Base-by-base conservation (phyloP, 2,797 vertebrate species). In the Tauraco hartlaubi region DNA sequence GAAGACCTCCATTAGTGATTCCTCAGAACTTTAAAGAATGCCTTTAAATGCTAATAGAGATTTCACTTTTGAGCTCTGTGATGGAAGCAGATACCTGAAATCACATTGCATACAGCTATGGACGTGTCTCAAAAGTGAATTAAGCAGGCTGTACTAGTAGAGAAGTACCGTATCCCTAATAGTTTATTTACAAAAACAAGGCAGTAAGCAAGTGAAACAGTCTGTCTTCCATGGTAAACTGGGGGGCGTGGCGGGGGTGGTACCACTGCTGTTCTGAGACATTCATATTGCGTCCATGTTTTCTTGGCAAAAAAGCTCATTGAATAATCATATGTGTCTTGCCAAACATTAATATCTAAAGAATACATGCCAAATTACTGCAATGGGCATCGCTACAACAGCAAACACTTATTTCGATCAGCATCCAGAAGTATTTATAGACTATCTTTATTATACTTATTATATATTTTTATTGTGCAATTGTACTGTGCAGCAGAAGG, bases 201-300 rank as follows among this genome's bases (percentile, higher is more conserved):
- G 19, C 31, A 73, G 4, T 51, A 21, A 69, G 9, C 25, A n/a
- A 14, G 25, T 44, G 69, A 59, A 68, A 79, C 1, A 3, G 19
- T 35, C 46, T 58, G 22, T 61, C 19, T 90, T 66, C 51, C 20
- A 1, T 41, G 13, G 31, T 25, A 79, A 31, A 35, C 13, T 46
- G 8, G 26, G 21, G 12, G 15, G 49, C 15, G 39, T 41, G 11
- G 23, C 20, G 2, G 3, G 28, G 29, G 7, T 0, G 6, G 4
- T 22, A 8, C 11, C 25, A 14, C 22, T 69, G 56, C 35, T 81
- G 9, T 73, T 71, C 35, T 67, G 71, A 85, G 69, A 46, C 31
- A 21, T 85, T 85, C 31, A 13, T 85, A 37, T 26, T 22, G 19
- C 46, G 62, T 44, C 48, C 23, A 2, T 80, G 37, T 44, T 39